Evolutionary conservation across 2,888 invertebrate species (phyloP), one percentile per base, ranked within the genome.

Genomic region (Caenorhabditis imperialis): DNA sequence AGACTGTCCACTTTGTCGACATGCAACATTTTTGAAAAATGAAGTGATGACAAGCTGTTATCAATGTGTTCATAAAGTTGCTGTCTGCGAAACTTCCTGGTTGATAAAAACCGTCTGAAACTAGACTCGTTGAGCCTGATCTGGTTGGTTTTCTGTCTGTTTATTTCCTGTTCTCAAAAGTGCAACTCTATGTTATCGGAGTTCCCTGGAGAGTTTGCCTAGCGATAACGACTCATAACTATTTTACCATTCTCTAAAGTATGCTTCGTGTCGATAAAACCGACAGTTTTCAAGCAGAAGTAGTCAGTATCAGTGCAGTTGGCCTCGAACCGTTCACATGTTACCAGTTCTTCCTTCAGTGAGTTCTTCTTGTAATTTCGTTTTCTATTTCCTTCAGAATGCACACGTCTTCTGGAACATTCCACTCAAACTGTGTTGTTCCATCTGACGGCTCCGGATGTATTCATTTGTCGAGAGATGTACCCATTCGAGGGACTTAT

Each of bases 1-100:
- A 73, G 35, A 27, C 75, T 75, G 45, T 78, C 78, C 25, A 58
- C 58, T 53, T 78, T 78, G 27, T 78, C 73, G n/a, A 78, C 54
- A 18, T 42, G 47, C 12, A 78, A 14, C 62, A 62, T 62, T 2
- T 27, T 37, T 45, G 25, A 12, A 23, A 20, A 47, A 16, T n/a
- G 20, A n/a, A 40, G 5, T 16, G 20, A 40, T 16, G n/a, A 38
- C 4, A 16, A 16, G 38, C n/a, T 4, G 38, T 4, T 6, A 16
- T 10, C 4, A 38, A 16, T 38, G 38, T 38, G n/a, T 38, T n/a
- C n/a, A n/a, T n/a, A n/a, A n/a, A n/a, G 38, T 38, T n/a, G 40
- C 2, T 16, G 16, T 3, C 5, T 7, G 18, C 14, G 40, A 6
- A 16, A 20, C 4, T 6, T 6, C 6, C 18, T n/a, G 40, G 18